Evolutionary conservation across 2,888 invertebrate genomes (phyloP), one percentile per base, ranked within the genome.

Genomic region (Tetranychus piercei): DNA sequence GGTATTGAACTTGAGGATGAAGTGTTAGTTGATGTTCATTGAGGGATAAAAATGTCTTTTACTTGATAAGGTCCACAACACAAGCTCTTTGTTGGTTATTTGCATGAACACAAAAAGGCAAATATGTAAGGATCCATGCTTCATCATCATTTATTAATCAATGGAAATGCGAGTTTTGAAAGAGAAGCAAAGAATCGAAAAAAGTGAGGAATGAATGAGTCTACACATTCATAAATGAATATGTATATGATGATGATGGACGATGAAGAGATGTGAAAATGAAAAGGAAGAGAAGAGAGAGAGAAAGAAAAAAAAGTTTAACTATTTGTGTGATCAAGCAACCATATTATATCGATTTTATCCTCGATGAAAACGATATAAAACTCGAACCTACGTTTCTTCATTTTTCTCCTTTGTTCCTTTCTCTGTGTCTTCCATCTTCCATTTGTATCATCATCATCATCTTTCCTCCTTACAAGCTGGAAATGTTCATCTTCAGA

Each of bases 261-360:
- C 55, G 34, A 20, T 69, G 69, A 20, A 23, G 34, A 20, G 20
- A 69, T 18, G 20, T 69, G 69, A 69, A 11, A 22, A 69, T 20
- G 34, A 23, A 22, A 23, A 69, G 69, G 11, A 22, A 22, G 20
- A 69, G 23, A 4, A 18, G 67, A n/a, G 67, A 67, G 67, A 67
- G 67, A 67, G 5, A 67, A 6, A 67, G 67, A 67, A n/a, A 67
- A n/a, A 67, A 67, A 22, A 18, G 69, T 11, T 20, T 20, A 23
- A 23, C 34, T 69, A 69, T 69, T 69, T 23, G 34, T 69, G 55
- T 55, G 55, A 55, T 55, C 55, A 20, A 69, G 20, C 22, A 69
- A 69, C 20, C 69, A 69, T 23, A 69, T 69, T 23, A 69, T 23
- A 20, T 69, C 22, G 11, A 22, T 23, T 69, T 23, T 69, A 9